These are phyloP conservation scores for Idaea aversata DNA, from an alignment of 2,888 invertebrate species.

Conservation along the genomic window DNA sequence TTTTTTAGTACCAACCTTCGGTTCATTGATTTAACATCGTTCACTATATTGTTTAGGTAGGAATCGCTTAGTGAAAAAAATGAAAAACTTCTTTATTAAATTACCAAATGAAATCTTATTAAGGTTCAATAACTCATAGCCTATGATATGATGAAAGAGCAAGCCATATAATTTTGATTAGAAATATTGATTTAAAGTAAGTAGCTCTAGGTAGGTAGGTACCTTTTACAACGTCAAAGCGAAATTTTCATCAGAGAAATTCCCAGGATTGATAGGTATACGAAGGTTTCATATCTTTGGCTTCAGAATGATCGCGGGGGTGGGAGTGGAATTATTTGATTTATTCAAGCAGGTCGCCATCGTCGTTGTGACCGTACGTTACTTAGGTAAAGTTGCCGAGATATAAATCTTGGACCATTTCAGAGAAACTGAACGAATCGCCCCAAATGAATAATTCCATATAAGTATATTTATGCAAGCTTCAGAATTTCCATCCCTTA, in stretches of 20 bases:
- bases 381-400: slow-evolving; percentile 58
- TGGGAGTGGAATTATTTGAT: slow-evolving; percentile 47
- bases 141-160: not conserved
- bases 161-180: not conserved
- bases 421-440: slow-evolving; percentile 54
- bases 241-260: slow-evolving; percentile 10
- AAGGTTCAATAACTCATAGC: not conserved
- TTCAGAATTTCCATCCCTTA: slow-evolving; percentile 39
- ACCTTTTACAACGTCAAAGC: slow-evolving; percentile 1
- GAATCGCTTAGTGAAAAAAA: not conserved
- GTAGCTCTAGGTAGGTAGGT: too few species aligned
- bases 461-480: slow-evolving; percentile 47
- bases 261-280: slow-evolving; percentile 13
- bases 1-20: not conserved
- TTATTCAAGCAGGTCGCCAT: slow-evolving; percentile 46
- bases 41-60: not conserved
- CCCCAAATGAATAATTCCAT: slow-evolving; percentile 58
- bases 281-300: slow-evolving; percentile 15
- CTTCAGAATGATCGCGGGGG: slow-evolving; percentile 20
- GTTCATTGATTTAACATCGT: not conserved
- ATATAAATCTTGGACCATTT: slow-evolving; percentile 63
- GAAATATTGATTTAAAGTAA: not conserved
- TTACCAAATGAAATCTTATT: not conserved
- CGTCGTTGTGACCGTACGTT: slow-evolving; percentile 50
- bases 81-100: not conserved